phyloP scores from a whole-genome alignment of 2,113 vertebrate species.

The Ptilonorhynchus violaceus region DNA sequence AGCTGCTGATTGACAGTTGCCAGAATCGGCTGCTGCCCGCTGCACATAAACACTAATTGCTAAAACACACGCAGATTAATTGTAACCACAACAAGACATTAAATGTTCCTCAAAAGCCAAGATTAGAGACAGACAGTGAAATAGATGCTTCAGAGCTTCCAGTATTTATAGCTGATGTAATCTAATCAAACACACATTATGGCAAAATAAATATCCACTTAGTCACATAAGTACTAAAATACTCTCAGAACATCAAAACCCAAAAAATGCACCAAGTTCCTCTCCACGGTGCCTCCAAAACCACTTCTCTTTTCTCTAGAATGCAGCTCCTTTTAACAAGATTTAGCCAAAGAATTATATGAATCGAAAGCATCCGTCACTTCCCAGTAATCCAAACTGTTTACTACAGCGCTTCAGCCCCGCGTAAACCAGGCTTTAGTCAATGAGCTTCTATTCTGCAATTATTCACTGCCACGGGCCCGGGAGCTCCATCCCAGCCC shows the following conservation, averaged over 20 bases:
- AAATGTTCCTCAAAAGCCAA: constrained; percentile 48
- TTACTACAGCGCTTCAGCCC: background rate
- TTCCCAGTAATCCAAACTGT: constrained; percentile 33
- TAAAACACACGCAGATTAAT: constrained; percentile 45
- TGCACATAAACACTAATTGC: constrained; percentile 34
- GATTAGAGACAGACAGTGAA: constrained; percentile 17
- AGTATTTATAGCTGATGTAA: constrained; percentile 46
- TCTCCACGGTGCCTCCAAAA: background rate
- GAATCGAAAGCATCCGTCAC: background rate
- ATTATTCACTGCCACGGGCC: background rate
- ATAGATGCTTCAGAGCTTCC: background rate
- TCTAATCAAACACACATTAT: constrained; percentile 47
- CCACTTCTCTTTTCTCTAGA: background rate
- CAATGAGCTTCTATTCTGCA: background rate
- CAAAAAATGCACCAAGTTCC: background rate
- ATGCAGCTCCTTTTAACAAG: background rate
- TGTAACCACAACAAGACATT: constrained; percentile 41
- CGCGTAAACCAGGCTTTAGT: background rate
- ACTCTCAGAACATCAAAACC: background rate
- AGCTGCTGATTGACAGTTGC: constrained; percentile 41
- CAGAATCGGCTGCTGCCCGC: background rate
- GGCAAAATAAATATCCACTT: constrained; percentile 47
- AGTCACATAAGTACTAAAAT: background rate
- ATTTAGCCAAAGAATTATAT: background rate
- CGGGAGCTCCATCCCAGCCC: background rate